Percentiles rank a stretch among this genome's conserved stretches.
These are phyloP conservation scores for Neofelis nebulosa DNA, from an alignment of 2,113 vertebrate genomes.

Conservation along the genomic window DNA sequence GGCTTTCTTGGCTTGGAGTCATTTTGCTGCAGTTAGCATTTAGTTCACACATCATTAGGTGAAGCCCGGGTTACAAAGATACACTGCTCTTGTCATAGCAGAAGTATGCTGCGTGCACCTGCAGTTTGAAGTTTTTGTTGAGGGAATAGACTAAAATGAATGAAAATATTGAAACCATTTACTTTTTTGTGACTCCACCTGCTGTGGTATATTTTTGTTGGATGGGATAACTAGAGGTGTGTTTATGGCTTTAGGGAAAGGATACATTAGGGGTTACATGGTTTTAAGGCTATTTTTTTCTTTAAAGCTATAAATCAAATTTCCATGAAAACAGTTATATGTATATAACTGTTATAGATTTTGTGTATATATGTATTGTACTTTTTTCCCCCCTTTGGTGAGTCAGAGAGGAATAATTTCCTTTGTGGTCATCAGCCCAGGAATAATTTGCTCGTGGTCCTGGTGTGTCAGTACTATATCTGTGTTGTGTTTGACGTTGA, in stretches of 20 bases:
- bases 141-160: conserved; percentile 82
- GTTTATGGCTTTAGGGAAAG: conserved; percentile 80
- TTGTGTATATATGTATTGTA: conserved; percentile 47
- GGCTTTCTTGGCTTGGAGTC: conserved; percentile 80
- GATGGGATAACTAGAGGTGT: conserved; percentile 71
- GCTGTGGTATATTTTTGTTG: conserved; percentile 78
- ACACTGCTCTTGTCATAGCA: conserved; percentile 82
- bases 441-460: conserved; percentile 45
- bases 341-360: conserved; percentile 1
- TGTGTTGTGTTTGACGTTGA: conserved; percentile 8
- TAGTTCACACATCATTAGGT: conserved; percentile 85
- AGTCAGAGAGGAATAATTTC: conserved; percentile 57
- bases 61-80: conserved; percentile 79
- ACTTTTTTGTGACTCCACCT: conserved; percentile 76
- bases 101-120: conserved; percentile 82
- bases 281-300: conserved; percentile 65
- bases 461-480: not conserved
- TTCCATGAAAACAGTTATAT: conserved; percentile 57
- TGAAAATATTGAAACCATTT: conserved; percentile 78
- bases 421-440: conserved; percentile 49
- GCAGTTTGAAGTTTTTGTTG: conserved; percentile 81
- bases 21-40: conserved; percentile 83
- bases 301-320: conserved; percentile 78
- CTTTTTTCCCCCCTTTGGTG: conserved; percentile 51
- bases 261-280: conserved; percentile 69